Percentiles rank a stretch among this genome's conserved stretches.
Conservation (phyloP, 2,888 invertebrate genomes). For the Acutogordius australiensis region DNA sequence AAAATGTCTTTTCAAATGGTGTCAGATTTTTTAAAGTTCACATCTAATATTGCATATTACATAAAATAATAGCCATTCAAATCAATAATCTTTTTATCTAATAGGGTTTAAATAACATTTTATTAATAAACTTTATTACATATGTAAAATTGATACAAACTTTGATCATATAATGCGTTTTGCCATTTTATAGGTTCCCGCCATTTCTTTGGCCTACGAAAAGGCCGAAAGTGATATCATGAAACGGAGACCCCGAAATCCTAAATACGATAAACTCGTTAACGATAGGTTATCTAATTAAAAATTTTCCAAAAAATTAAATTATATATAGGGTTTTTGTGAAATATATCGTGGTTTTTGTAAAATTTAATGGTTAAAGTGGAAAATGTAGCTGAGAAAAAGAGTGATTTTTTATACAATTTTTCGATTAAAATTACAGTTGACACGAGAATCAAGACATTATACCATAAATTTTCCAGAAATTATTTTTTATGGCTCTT, state of each 20-base stretch:
- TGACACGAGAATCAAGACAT: no score
- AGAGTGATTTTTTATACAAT: no score
- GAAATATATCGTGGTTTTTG: no score
- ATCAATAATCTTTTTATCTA: background rate
- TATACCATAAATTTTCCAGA: no score
- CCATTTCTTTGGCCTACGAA: slow-evolving; percentile 44
- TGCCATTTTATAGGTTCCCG: slow-evolving; percentile 35
- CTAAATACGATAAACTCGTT: slow-evolving; percentile 37
- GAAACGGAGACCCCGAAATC: slow-evolving; percentile 34
- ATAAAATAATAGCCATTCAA: no score
- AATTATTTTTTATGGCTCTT: no score
- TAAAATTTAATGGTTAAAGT: no score
- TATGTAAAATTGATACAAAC: background rate
- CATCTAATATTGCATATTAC: no score
- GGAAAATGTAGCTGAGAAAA: no score
- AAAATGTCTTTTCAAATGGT: no score
- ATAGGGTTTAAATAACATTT: background rate
- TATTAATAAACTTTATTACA: slow-evolving; percentile 2
- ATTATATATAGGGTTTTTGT: background rate
- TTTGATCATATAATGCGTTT: background rate
- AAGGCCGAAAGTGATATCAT: slow-evolving; percentile 42
- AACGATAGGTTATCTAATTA: slow-evolving; percentile 38
- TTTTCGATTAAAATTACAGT: no score
- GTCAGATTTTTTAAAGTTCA: no score
- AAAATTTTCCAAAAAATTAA: slow-evolving; percentile 2